Evolutionary conservation across 1,140 invertebrate species (phyloP), one percentile per base, ranked within the genome.

Genomic region (Hermetia illucens): DNA sequence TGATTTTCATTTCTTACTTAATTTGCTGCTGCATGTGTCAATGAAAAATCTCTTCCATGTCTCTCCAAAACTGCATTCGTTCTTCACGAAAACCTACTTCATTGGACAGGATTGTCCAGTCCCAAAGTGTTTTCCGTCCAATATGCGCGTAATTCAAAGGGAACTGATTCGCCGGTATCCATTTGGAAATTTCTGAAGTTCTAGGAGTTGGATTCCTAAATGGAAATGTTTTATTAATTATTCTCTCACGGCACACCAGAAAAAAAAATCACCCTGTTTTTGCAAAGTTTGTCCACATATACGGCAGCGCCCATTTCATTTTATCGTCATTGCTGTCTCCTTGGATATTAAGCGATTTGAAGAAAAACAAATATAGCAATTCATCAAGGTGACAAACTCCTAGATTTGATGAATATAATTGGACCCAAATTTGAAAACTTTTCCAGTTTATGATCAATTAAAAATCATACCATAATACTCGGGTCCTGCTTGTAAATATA

Each of bases 381-480:
- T 79, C 77, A 42, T 79, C 77, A 5, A 72, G 73, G 49, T 79
- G 75, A 34, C 69, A 72, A 0, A 77, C 74, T 21, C 75, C 69
- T 66, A 33, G n/a, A n/a, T n/a, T n/a, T n/a, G n/a, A n/a, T n/a
- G n/a, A n/a, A n/a, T n/a, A n/a, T n/a, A n/a, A n/a, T n/a, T n/a
- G n/a, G n/a, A n/a, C n/a, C n/a, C n/a, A n/a, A n/a, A n/a, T n/a
- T n/a, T n/a, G n/a, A n/a, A n/a, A n/a, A n/a, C n/a, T n/a, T n/a
- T n/a, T n/a, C n/a, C n/a, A n/a, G n/a, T n/a, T n/a, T n/a, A n/a
- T n/a, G n/a, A n/a, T n/a, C 20, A 13, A 34, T 27, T 34, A 38
- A 25, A 35, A 42, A 52, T 51, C 66, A 66, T 74, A 39, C 73
- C 74, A 49, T 74, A 58, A n/a, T 53, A 56, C 3, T 48, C 37